phyloP scores from a whole-genome alignment of 92 coral and sea anemone species.

The Micromussa lordhowensis region DNA sequence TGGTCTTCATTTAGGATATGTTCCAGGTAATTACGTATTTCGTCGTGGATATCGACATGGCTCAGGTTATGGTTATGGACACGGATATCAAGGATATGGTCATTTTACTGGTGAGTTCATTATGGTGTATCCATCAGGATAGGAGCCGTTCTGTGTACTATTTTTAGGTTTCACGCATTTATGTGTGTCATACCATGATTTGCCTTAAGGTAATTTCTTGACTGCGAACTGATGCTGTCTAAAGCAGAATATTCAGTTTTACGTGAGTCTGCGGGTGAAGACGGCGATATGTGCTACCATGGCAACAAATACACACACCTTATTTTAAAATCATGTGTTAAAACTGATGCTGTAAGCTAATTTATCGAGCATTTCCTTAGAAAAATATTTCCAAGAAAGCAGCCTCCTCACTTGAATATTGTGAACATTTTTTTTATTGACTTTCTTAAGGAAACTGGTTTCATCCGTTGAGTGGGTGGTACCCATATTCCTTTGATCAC shows the following conservation, averaged over 20 bases:
- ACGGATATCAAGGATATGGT: conserved; percentile 18
- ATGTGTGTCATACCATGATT: background rate
- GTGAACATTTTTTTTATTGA: background rate
- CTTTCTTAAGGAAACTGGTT: conserved; percentile 16
- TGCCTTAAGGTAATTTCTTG: background rate
- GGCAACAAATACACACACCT: background rate
- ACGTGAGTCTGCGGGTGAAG: background rate
- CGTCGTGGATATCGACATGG: background rate
- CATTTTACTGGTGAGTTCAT: background rate
- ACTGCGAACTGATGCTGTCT: background rate
- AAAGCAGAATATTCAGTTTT: background rate
- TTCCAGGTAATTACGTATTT: conserved; percentile 1
- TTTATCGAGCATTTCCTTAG: background rate
- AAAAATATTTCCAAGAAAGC: background rate
- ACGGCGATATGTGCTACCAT: background rate
- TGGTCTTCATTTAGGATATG: background rate
- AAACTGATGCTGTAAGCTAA: background rate
- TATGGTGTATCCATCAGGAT: background rate
- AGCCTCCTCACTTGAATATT: background rate
- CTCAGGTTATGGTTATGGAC: background rate
- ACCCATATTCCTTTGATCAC: conserved; percentile 63
- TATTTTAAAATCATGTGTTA: background rate
- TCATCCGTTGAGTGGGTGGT: conserved; percentile 20
- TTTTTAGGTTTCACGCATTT: background rate
- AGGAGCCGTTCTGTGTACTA: background rate